A percentile compares a stretch with the other conserved stretches of the same genome.
Evolutionary conservation across 2,888 invertebrate genomes (phyloP).

Genomic region (Cantharis rustica): DNA sequence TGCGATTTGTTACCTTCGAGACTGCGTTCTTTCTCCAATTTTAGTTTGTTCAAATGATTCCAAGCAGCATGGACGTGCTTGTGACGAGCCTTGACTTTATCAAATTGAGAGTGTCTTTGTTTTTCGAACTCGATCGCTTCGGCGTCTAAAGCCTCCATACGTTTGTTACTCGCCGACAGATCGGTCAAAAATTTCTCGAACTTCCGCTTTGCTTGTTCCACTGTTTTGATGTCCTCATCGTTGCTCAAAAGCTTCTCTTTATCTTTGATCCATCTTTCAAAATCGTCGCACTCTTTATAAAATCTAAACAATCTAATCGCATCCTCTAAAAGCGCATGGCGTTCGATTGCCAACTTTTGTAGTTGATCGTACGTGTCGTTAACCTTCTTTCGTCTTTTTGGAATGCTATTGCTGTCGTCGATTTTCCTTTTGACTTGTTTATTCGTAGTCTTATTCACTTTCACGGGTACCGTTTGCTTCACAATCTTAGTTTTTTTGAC

Average conservation of each 20-base stretch:
- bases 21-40: slow-evolving; percentile 88
- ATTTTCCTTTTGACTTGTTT: slow-evolving; percentile 53
- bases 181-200: slow-evolving; percentile 98
- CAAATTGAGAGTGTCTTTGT: slow-evolving; percentile 85
- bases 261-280: slow-evolving; percentile 96
- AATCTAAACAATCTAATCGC: slow-evolving; percentile 91
- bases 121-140: slow-evolving; percentile 84
- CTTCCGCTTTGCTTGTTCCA: slow-evolving; percentile 91
- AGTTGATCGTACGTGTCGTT: slow-evolving; percentile 83
- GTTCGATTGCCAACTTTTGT: slow-evolving; percentile 75
- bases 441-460: slow-evolving; percentile 56
- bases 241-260: slow-evolving; percentile 86
- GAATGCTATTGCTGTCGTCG: slow-evolving; percentile 76
- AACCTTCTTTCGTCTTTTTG: slow-evolving; percentile 78
- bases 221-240: slow-evolving; percentile 85
- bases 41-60: slow-evolving; percentile 84
- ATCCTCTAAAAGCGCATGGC: slow-evolving; percentile 86
- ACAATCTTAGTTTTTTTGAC: slow-evolving; percentile 91
- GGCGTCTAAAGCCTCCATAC: slow-evolving; percentile 86
- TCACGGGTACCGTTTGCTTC: slow-evolving; percentile 82
- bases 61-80: slow-evolving; percentile 88
- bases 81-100: slow-evolving; percentile 75
- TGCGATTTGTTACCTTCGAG: slow-evolving; percentile 68
- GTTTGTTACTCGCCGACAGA: slow-evolving; percentile 89
- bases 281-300: slow-evolving; percentile 96